A percentile compares a stretch with the other conserved stretches of the same genome.
phyloP scores from a whole-genome alignment of 1,140 invertebrate genomes.

The Leptonema lineaticorne region DNA sequence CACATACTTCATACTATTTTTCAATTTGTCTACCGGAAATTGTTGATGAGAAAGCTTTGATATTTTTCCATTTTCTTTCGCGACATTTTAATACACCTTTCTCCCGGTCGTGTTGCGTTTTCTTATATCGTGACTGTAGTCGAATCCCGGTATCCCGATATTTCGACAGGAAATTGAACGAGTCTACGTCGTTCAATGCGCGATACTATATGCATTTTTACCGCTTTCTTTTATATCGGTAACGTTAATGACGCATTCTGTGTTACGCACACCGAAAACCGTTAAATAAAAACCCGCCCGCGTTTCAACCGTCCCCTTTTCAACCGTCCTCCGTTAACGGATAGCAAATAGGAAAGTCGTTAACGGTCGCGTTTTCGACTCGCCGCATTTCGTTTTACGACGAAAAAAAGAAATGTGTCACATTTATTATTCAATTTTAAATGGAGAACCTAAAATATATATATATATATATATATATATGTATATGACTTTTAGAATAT shows the following conservation, averaged over 20 bases:
- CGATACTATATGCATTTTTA: neutral
- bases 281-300: too few species aligned
- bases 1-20: neutral
- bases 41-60: constrained; percentile 22
- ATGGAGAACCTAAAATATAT: neutral
- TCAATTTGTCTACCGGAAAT: constrained; percentile 21
- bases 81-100: constrained; percentile 29
- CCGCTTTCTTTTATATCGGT: neutral
- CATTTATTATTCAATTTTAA: neutral
- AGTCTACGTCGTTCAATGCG: neutral
- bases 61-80: constrained; percentile 23
- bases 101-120: neutral
- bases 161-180: constrained; percentile 19
- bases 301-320: too few species aligned
- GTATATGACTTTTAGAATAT: too few species aligned
- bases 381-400: neutral
- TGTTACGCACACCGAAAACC: neutral
- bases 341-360: neutral
- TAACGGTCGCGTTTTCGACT: neutral
- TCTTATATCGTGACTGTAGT: too few species aligned
- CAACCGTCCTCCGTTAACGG: too few species aligned
- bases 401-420: too few species aligned
- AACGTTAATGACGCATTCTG: neutral
- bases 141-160: neutral
- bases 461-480: neutral